phyloP scores from a whole-genome alignment of 1,140 invertebrate genomes.

The Apocrypta bakeri region DNA sequence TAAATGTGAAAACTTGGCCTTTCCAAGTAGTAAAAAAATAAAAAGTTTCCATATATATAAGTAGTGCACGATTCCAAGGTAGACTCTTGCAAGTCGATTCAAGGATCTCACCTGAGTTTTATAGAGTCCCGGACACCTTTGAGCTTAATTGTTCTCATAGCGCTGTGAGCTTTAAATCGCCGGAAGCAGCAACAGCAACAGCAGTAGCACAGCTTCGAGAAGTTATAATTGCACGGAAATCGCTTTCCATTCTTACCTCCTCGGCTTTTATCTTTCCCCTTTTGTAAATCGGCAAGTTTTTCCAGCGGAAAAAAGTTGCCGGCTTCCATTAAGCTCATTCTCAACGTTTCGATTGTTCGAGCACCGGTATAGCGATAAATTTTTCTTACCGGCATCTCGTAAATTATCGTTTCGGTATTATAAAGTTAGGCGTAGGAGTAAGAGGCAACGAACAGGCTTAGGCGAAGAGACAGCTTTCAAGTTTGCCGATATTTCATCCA shows the following conservation, averaged over 20 bases:
- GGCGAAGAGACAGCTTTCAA: not conserved
- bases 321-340: constrained; percentile 37
- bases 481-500: not conserved
- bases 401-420: constrained; percentile 36
- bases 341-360: constrained; percentile 33
- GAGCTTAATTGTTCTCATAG: not conserved
- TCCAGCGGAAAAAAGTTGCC: not conserved
- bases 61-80: not conserved
- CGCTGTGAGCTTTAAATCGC: not conserved
- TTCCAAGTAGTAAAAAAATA: not conserved
- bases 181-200: not conserved
- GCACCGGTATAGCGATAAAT: not conserved
- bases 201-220: not conserved
- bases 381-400: constrained; percentile 17
- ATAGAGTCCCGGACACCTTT: not conserved
- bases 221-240: constrained; percentile 45
- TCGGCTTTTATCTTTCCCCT: constrained; percentile 4
- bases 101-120: constrained; percentile 7
- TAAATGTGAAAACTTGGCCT: too few species aligned
- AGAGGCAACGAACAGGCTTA: not conserved
- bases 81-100: constrained; percentile 44
- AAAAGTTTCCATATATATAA: not conserved
- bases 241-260: constrained; percentile 32
- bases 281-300: not conserved
- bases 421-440: not conserved